Conservation (phyloP, 1,140 invertebrate species). For the Steinernema khuongi region DNA sequence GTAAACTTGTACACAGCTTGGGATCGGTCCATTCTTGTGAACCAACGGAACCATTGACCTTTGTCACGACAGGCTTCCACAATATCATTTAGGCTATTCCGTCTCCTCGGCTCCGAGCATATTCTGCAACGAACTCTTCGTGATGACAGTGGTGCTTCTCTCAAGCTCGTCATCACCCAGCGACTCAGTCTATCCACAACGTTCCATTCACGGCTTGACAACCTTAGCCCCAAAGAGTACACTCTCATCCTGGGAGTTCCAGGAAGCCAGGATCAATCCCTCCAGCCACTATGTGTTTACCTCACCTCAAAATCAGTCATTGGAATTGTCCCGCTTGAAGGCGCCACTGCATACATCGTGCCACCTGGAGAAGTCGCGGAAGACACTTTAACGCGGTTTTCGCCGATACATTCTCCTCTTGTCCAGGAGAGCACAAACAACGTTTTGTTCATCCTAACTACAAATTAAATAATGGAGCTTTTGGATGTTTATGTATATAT, state of each 20-base stretch:
- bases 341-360: background rate
- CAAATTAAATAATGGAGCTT: too few species aligned
- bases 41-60: background rate
- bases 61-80: background rate
- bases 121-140: constrained; percentile 86
- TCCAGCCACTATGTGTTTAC: background rate
- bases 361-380: background rate
- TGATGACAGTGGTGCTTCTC: constrained; percentile 71
- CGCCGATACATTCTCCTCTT: background rate
- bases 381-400: background rate
- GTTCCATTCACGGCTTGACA: background rate
- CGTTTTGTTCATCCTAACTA: background rate
- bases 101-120: constrained; percentile 86
- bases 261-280: background rate
- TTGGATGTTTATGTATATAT: too few species aligned
- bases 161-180: constrained; percentile 85
- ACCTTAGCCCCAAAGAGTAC: background rate
- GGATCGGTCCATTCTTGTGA: too few species aligned
- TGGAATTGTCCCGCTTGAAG: background rate
- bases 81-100: constrained; percentile 69
- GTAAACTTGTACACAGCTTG: too few species aligned
- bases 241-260: background rate
- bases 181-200: background rate
- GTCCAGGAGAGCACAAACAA: background rate
- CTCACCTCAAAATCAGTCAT: background rate